These are phyloP conservation scores for Orientallactaga bullata DNA, from an alignment of 2,113 vertebrate species.

Conservation along the genomic window DNA sequence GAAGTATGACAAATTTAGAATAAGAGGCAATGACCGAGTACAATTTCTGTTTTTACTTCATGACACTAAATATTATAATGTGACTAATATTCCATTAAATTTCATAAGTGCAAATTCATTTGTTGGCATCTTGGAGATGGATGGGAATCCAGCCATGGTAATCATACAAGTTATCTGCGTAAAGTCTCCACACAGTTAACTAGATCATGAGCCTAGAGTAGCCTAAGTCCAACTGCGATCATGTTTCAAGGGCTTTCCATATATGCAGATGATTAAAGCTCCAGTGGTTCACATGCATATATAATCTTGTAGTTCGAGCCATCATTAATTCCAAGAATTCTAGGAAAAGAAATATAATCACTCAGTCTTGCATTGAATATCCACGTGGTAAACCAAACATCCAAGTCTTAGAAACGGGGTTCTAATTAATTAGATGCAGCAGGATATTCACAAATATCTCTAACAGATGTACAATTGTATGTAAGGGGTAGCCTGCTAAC, in stretches of 20 bases:
- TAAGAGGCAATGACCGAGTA: not conserved
- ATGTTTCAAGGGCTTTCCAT: not conserved
- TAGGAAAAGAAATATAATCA: slow-evolving; percentile 8
- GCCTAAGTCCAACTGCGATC: not conserved
- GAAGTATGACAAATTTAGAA: not conserved
- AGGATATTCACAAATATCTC: slow-evolving; percentile 42
- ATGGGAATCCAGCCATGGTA: not conserved
- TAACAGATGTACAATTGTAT: not conserved
- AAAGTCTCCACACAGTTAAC: not conserved
- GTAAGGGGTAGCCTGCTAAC: not conserved
- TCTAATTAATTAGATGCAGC: not conserved
- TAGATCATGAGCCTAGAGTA: not conserved
- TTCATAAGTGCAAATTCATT: not conserved
- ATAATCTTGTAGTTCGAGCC: not conserved
- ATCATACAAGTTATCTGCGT: not conserved
- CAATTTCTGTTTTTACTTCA: not conserved
- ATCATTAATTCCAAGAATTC: slow-evolving; percentile 17
- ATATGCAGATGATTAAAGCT: not conserved
- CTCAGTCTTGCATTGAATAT: not conserved
- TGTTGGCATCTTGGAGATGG: not conserved
- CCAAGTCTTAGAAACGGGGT: not conserved
- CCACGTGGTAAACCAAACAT: not conserved
- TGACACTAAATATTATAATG: not conserved
- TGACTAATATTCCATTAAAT: not conserved
- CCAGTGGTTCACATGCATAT: not conserved